A percentile compares a stretch with the other conserved stretches of the same genome.
These are phyloP conservation scores for Crocidura indochinensis DNA, from an alignment of 2,797 vertebrate species.

Conservation along the genomic window DNA sequence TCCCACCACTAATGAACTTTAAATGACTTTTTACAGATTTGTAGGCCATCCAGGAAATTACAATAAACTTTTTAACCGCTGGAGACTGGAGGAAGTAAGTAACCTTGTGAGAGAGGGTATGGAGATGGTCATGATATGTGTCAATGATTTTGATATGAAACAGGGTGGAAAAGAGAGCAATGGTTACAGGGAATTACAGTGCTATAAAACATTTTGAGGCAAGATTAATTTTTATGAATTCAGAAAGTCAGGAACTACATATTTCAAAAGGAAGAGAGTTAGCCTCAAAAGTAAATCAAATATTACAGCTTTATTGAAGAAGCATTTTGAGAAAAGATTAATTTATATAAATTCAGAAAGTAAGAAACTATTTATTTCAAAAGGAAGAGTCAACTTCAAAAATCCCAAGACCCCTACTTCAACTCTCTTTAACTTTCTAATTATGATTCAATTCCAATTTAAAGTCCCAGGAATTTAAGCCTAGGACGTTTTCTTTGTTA, in stretches of 20 bases:
- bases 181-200: neutral
- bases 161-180: neutral
- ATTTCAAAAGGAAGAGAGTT: neutral
- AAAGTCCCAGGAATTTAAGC: neutral
- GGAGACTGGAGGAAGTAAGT: slow-evolving; percentile 99
- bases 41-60: slow-evolving; percentile 99
- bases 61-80: slow-evolving; percentile 99
- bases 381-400: neutral
- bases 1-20: slow-evolving; percentile 73
- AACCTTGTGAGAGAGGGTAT: slow-evolving; percentile 1
- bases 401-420: neutral
- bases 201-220: neutral
- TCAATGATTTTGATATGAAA: neutral
- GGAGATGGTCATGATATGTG: neutral
- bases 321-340: neutral
- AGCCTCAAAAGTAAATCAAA: no score
- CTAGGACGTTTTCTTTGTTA: neutral
- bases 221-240: neutral
- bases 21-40: slow-evolving; percentile 92
- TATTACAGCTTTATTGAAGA: neutral
- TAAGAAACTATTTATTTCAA: neutral
- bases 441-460: neutral
- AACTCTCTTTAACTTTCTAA: neutral
- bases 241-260: neutral
- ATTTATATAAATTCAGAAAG: neutral